Base-by-base conservation (phyloP, 2,888 invertebrate species). In the Trissolcus japonicus region DNA sequence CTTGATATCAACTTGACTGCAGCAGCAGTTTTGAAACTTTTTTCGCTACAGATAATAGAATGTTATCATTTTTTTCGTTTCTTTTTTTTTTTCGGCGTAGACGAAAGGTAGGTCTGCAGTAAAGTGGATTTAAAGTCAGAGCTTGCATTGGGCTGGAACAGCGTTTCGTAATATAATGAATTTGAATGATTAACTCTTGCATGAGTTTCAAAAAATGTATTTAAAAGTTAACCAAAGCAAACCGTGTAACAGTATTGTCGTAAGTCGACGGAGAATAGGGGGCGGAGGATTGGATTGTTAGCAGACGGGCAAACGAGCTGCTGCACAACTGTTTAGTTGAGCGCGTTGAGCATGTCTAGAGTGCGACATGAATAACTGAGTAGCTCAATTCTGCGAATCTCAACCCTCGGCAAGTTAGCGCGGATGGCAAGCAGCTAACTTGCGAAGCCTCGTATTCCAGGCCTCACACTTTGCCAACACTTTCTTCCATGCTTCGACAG, bases 341-440 rank as follows among this genome's bases (percentile, higher is more conserved):
- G 83, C 83, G 80, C 78, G 82, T 84, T 82, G 84, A 82, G 84
- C 86, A 86, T 85, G 87, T 86, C 85, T 83, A 79, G 83, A 83
- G 84, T 85, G 84, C 87, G 87, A 86, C 88, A 85, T 85, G 88
- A 88, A 88, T 88, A 88, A 87, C 87, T 86, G 86, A 88, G 85
- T 83, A 85, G 88, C 83, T 83, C 83, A 82, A 84, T 84, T 81
- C 80, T 81, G 74, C 67, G 79, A 75, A 80, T 79, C 81, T 81
- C 76, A 72, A 74, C 75, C 78, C 67, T 75, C 62, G 63, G 65
- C 71, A 73, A 78, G 61, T 72, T 68, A 57, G 59, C 41, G 50
- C 67, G n/a, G 16, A 46, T 16, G 46, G 46, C 46, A 46, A 51
- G 17, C 19, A 17, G 17, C 51, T 19, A 17, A 19, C 17, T 19